Percentiles rank a stretch among this genome's conserved stretches.
Evolutionary conservation across 1,140 invertebrate species (phyloP).

Genomic region (Lepidurus arcticus): DNA sequence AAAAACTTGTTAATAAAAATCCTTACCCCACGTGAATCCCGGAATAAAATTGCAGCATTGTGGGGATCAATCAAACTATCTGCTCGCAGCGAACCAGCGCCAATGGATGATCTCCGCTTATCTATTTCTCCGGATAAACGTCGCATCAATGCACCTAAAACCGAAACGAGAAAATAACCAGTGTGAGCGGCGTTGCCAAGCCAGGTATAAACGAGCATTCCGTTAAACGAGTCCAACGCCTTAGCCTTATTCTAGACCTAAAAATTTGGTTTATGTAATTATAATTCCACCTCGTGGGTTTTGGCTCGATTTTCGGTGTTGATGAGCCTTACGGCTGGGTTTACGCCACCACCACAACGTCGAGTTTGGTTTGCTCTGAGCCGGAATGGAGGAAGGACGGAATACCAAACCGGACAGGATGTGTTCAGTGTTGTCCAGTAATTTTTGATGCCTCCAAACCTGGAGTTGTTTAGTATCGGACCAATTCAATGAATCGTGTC

Average conservation of each 20-base stretch:
- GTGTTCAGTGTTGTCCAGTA: background rate
- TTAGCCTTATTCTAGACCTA: background rate
- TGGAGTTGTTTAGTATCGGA: background rate
- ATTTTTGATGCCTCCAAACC: background rate
- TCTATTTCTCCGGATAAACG: conserved; percentile 66
- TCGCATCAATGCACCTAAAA: conserved; percentile 45
- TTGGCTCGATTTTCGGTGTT: background rate
- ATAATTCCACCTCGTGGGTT: background rate
- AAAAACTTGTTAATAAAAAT: conserved; percentile 24
- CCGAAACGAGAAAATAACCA: conserved; percentile 29
- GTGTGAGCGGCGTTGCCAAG: background rate
- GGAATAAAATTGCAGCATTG: conserved; percentile 78
- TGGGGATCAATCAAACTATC: conserved; percentile 65
- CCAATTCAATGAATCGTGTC: background rate
- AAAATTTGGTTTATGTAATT: background rate
- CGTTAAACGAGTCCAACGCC: too few species aligned
- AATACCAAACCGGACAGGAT: background rate
- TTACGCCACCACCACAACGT: background rate
- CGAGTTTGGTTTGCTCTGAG: background rate
- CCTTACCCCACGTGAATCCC: conserved; percentile 83
- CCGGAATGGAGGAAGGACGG: background rate
- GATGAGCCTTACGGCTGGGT: background rate
- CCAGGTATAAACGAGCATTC: too few species aligned
- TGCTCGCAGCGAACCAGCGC: conserved; percentile 46
- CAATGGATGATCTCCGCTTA: conserved; percentile 63